phyloP scores from a whole-genome alignment of 2,888 invertebrate species.

The Strigamia crassipes region DNA sequence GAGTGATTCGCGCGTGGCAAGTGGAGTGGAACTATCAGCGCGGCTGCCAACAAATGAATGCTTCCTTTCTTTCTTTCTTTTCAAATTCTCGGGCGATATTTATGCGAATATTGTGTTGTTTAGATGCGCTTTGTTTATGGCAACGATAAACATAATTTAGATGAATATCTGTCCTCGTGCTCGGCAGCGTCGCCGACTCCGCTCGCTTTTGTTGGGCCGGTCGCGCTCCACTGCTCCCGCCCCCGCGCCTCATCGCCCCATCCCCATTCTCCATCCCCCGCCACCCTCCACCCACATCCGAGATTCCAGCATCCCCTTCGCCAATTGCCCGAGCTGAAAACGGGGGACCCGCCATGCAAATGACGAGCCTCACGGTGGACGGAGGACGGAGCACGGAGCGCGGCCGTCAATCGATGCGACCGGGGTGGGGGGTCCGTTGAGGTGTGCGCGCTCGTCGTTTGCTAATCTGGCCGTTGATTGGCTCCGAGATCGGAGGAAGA shows the following conservation, averaged over 20 bases:
- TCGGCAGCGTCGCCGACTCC: constrained; percentile 40
- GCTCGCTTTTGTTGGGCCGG: constrained; percentile 42
- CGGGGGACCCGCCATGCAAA: not conserved
- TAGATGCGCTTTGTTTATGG: constrained; percentile 44
- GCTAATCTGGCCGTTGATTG: constrained; percentile 27
- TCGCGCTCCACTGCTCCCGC: constrained; percentile 42
- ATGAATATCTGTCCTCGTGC: constrained; percentile 44
- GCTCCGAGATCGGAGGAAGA: not conserved
- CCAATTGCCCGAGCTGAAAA: not conserved
- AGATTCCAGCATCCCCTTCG: not conserved
- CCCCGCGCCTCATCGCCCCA: constrained; percentile 25
- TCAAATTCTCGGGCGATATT: constrained; percentile 39
- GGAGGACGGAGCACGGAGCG: not conserved
- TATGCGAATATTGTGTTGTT: constrained; percentile 44
- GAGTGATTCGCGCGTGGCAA: constrained; percentile 39
- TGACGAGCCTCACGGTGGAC: not conserved
- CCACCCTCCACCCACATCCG: not conserved
- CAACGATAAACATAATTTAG: constrained; percentile 45
- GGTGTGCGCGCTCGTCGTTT: not conserved
- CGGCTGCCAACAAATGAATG: constrained; percentile 43
- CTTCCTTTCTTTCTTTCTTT: constrained; percentile 41
- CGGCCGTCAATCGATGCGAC: not conserved
- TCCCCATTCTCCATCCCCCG: no score
- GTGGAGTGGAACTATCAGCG: constrained; percentile 45
- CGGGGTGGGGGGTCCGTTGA: not conserved